Base-by-base conservation (phyloP, 35 echinoderm and acorn worm genomes). In the Acanthaster planci region DNA sequence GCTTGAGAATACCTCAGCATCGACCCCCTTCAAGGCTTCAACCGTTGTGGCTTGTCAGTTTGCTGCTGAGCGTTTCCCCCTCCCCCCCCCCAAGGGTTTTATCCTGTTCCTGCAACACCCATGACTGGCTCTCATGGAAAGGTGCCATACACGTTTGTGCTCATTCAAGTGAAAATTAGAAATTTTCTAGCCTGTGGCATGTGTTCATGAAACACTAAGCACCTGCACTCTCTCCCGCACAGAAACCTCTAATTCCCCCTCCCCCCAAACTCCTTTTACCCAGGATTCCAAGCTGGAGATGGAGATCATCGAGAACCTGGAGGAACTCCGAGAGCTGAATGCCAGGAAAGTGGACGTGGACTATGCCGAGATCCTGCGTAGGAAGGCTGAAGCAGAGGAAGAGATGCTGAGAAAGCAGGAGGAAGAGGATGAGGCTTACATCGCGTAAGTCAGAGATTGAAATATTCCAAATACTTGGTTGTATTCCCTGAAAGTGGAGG, bases 361-460 rank as follows among this genome's bases (percentile, higher is more conserved):
- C 39, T 93, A 94, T 34, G 83, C 89, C 15, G 96, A 87, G 67
- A 89, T 98, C 53, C 67, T 98, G 14, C 67, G 72, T 21, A 59
- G 76, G 56, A 90, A 93, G 58, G 95, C 92, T 16, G 92, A 99
- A 55, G 81, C 81, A 1, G 75, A 77, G 40, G 83, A 85, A 23
- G 82, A 88, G 21, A 40, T 51, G 27, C 52, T 91, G 39, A 77
- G 55, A 58, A 80, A 83, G 36, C 88, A 94, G 52, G 96, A 93
- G 77, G 87, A 91, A 64, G 96, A 99, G n/a, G 96, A 99, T 86
- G 96, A 99, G 82, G 96, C 86, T 34, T 92, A 99, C 67, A 88
- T 99, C 0, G 86, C 55, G 96, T 99, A 83, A 89, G 84, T 31
- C 23, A 57, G 19, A 82, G 60, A 77, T 6, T 76, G 2, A 2